Evolutionary conservation across 1,140 invertebrate species (phyloP), one percentile per base, ranked within the genome.

Genomic region (Heliothis subflexa): DNA sequence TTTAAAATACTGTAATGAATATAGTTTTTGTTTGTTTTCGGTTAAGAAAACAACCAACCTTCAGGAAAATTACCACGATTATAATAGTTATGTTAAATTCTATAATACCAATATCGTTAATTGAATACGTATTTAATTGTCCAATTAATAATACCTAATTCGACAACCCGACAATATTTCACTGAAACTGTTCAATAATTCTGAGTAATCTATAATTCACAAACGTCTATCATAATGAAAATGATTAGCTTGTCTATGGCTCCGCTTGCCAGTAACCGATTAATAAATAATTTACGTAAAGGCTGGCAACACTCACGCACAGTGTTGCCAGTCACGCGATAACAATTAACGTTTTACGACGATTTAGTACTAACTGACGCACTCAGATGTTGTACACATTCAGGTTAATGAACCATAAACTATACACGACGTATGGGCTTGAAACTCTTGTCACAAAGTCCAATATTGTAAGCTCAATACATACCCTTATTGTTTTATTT

Each of bases 271-370:
- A 49, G 59, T 73, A 73, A 18, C 28, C 55, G 28, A 59, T 73
- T 61, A 59, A 59, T 73, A 49, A 73, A 73, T 73, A 73, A 73
- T 73, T 57, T 70, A 50, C 66, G 64, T 68, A 50, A 50, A 68
- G 64, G 61, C 47, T 68, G 47, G 64, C 64, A 68, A 68, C 47
- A 73, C 71, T 54, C 49, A 55, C 33, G 50, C 71, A 28, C 33
- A 45, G 55, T 73, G 71, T 59, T 72, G 40, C 71, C 33, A 73
- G 54, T 73, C 71, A 73, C 71, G 71, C 71, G 52, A 73, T 47
- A 9, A 49, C 40, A 73, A 73, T 73, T 73, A 73, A 47, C 28
- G 55, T 61, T 25, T 52, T 47, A 59, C 28, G 33, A 18, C 55
- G 33, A 73, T 47, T 70, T 70, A 18, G 47, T 21, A 21, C 10